These are phyloP conservation scores for Campoletis sonorensis DNA, from an alignment of 1,140 invertebrate genomes.

Conservation along the genomic window DNA sequence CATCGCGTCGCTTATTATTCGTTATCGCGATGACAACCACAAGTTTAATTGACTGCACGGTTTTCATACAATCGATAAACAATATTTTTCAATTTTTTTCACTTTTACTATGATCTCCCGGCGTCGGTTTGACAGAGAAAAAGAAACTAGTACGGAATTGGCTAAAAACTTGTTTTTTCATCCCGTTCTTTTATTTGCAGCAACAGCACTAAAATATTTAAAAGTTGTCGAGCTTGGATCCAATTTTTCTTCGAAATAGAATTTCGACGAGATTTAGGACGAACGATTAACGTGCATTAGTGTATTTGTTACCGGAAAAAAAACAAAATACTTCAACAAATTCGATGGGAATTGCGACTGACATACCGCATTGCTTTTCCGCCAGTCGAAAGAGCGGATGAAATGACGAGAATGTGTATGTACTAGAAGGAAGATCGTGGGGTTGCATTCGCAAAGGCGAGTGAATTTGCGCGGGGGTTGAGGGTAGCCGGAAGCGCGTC, in stretches of 20 bases:
- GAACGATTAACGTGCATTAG: too few species aligned
- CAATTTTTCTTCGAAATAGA: too few species aligned
- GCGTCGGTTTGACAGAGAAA: not conserved
- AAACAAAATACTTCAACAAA: not conserved
- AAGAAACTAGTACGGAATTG: not conserved
- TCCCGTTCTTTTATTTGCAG: not conserved
- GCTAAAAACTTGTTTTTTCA: not conserved
- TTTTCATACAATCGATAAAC: not conserved
- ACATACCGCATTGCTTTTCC: too few species aligned
- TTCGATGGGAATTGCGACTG: too few species aligned
- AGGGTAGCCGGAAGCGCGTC: conserved; percentile 12
- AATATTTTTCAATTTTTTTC: not conserved
- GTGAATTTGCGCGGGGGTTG: conserved; percentile 54
- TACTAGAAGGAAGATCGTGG: not conserved
- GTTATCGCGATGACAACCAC: not conserved
- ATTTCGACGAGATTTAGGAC: too few species aligned
- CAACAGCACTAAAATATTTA: not conserved
- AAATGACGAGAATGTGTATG: conserved; percentile 6
- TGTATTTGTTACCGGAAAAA: not conserved
- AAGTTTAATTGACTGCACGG: not conserved
- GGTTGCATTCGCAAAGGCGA: conserved; percentile 49
- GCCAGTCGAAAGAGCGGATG: not conserved
- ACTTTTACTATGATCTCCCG: not conserved
- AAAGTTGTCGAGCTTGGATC: too few species aligned
- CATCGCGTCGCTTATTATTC: not conserved